Evolutionary conservation across 2,113 vertebrate species (phyloP), one percentile per base, ranked within the genome.

Genomic region (Pyrgilauda ruficollis): DNA sequence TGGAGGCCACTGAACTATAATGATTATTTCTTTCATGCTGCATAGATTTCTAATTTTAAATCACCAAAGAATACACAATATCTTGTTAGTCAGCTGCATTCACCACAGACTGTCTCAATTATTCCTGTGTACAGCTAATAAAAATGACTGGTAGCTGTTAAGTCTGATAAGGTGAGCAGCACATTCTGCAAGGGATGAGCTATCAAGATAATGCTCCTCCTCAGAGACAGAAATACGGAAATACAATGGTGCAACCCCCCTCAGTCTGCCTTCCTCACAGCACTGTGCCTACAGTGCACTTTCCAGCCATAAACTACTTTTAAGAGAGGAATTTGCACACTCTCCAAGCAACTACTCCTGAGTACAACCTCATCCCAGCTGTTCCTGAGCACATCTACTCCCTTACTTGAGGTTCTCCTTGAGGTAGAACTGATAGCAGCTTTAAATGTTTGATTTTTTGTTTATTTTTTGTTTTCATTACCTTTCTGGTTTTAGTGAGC

Each of bases 1-100:
- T 84, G 94, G 93, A 95, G 93, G 93, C 95, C 93, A 95, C 77
- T 93, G 95, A 97, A 95, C 90, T 94, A 91, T 91, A 93, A 93
- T 92, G 88, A 96, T 93, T 78, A 93, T 93, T 95, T 87, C 92
- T 92, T 94, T 82, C 80, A 82, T 73, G 75, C 86, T 82, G 88
- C 58, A 89, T 96, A 84, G 94, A 80, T 96, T 92, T 95, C 95
- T 97, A 96, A 96, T 41, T 41, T 41, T 41, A 41, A 41, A 41
- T 81, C 66, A 91, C 94, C 66, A 69, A 89, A 94, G 83, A 95
- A 94, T 82, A 66, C 62, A 84, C 91, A 94, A 2, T 89, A 78
- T 73, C 84, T 72, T 87, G 74, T 76, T 96, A 95, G 76, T 86
- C 92, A 92, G 74, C 84, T 92, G 81, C 67, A 47, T 72, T 95